These are phyloP conservation scores for Manacus vitellinus DNA, from an alignment of 2,113 vertebrate species.

Conservation along the genomic window DNA sequence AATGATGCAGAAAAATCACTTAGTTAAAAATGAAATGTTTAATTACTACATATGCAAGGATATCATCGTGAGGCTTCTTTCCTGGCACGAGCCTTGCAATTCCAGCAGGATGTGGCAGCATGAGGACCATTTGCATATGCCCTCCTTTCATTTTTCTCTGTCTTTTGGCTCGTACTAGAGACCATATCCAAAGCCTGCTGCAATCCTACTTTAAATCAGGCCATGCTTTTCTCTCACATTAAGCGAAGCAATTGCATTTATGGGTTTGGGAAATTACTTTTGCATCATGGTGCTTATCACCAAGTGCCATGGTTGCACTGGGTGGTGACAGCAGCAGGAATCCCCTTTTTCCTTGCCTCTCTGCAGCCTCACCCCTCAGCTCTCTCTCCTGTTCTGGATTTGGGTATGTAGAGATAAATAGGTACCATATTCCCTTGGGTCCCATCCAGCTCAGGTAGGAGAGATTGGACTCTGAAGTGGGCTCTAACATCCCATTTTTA, in stretches of 20 bases:
- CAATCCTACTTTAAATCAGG: neutral
- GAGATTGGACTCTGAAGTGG: neutral
- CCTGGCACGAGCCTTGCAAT: neutral
- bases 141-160: fast-evolving
- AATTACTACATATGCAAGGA: neutral
- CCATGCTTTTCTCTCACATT: neutral
- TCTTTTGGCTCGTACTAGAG: neutral
- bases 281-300: neutral
- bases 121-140: neutral
- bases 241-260: neutral
- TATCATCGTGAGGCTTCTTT: neutral
- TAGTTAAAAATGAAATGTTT: neutral
- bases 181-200: neutral
- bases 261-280: neutral
- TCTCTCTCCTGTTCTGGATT: neutral
- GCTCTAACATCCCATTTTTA: neutral
- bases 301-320: neutral
- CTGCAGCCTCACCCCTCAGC: neutral
- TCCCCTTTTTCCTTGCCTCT: neutral
- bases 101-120: neutral
- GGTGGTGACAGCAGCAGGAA: neutral
- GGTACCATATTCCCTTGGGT: neutral
- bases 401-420: neutral
- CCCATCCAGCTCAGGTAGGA: neutral
- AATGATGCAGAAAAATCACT: neutral